Percentiles rank a stretch among this genome's conserved stretches.
Evolutionary conservation across 2,888 invertebrate species (phyloP).

Genomic region (Laothoe populi): DNA sequence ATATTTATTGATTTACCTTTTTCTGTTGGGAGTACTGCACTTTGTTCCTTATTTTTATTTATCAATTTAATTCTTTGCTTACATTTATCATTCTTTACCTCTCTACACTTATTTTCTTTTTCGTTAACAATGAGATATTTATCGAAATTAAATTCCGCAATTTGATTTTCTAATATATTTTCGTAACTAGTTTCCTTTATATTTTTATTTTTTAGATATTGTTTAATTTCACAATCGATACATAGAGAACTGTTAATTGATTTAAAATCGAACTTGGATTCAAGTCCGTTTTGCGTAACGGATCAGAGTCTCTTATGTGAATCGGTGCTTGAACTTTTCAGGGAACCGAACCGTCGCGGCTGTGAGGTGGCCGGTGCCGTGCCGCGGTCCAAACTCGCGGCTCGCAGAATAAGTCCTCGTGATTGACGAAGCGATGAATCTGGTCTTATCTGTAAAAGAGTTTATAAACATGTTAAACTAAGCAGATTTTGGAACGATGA

Average conservation of each 20-base stretch:
- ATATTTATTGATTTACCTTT: background rate
- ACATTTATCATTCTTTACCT: slow-evolving; percentile 28
- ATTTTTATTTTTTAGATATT: slow-evolving; percentile 26
- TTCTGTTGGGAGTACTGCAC: background rate
- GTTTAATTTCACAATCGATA: slow-evolving; percentile 30
- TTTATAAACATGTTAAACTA: background rate
- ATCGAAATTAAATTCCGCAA: background rate
- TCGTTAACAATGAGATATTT: slow-evolving; percentile 3
- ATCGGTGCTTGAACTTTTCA: slow-evolving; percentile 73
- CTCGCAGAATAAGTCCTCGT: slow-evolving; percentile 74
- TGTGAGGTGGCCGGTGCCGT: slow-evolving; percentile 56
- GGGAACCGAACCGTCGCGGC: slow-evolving; percentile 65
- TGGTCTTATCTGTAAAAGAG: slow-evolving; percentile 52
- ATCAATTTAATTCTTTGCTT: slow-evolving; percentile 29
- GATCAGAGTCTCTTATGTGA: slow-evolving; percentile 82
- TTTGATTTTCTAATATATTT: background rate
- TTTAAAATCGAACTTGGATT: slow-evolving; percentile 42
- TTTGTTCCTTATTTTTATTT: slow-evolving; percentile 37
- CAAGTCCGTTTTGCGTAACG: slow-evolving; percentile 58
- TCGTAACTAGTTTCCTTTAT: background rate
- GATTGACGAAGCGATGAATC: slow-evolving; percentile 64
- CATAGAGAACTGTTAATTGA: slow-evolving; percentile 30
- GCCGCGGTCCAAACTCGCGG: slow-evolving; percentile 77
- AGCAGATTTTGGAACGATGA: no score
- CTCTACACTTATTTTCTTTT: slow-evolving; percentile 19